A percentile compares a stretch with the other conserved stretches of the same genome.
phyloP scores from a whole-genome alignment of 1,140 invertebrate species.

The Triops longicaudatus region DNA sequence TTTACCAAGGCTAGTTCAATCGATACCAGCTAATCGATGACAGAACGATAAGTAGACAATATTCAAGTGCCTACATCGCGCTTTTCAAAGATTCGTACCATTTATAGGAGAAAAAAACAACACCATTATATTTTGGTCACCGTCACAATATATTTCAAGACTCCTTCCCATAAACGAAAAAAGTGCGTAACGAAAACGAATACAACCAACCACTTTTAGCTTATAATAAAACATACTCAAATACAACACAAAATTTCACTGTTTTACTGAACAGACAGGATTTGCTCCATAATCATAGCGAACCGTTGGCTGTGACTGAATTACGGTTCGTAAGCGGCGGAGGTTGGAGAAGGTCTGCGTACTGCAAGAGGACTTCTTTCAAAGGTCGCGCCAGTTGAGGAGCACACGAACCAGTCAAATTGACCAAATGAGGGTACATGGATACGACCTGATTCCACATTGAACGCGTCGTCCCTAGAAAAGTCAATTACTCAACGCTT shows the following conservation, averaged over 20 bases:
- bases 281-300: not conserved
- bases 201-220: not conserved
- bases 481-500: slow-evolving; percentile 45
- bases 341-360: slow-evolving; percentile 71
- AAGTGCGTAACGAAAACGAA: not conserved
- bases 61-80: not conserved
- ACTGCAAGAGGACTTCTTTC: slow-evolving; percentile 76
- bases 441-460: slow-evolving; percentile 89
- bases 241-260: not conserved
- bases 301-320: not conserved
- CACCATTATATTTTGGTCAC: not conserved
- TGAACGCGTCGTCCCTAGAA: slow-evolving; percentile 36
- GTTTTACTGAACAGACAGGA: not conserved
- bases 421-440: slow-evolving; percentile 82
- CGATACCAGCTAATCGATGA: not conserved
- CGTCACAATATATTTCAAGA: slow-evolving; percentile 7
- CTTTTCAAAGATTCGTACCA: not conserved
- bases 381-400: slow-evolving; percentile 71
- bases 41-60: not conserved
- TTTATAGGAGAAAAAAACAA: not conserved
- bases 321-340: slow-evolving; percentile 38
- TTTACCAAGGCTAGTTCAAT: not conserved
- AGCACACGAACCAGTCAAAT: slow-evolving; percentile 68
- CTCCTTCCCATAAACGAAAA: not conserved
- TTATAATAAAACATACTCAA: slow-evolving; percentile 13